Percentiles rank a stretch among this genome's conserved stretches.
These are phyloP conservation scores for Lepidurus couesii DNA, from an alignment of 1,140 invertebrate species.

Conservation along the genomic window DNA sequence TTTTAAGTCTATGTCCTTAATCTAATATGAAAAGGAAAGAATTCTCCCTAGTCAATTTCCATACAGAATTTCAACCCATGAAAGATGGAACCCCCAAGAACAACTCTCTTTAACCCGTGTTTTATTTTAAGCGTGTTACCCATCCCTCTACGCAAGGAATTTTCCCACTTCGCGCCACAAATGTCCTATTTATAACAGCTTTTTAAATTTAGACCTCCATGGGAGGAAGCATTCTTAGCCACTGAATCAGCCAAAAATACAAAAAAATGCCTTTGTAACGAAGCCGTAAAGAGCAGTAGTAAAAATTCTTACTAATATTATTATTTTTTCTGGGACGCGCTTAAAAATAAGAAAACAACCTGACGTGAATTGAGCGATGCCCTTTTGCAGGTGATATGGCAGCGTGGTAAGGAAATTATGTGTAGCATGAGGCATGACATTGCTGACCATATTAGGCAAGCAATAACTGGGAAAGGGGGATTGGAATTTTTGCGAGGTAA, in stretches of 20 bases:
- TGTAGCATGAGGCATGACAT: conserved; percentile 15
- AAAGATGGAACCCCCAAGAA: not conserved
- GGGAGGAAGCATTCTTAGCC: not conserved
- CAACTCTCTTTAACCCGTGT: not conserved
- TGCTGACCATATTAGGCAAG: conserved; percentile 6
- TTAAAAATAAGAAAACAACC: too few species aligned
- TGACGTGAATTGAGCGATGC: not conserved
- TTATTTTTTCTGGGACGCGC: too few species aligned
- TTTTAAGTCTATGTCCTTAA: not conserved
- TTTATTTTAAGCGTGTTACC: conserved; percentile 3
- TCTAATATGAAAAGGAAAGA: not conserved
- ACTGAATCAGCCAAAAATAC: not conserved
- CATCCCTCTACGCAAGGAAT: not conserved
- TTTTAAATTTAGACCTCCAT: not conserved
- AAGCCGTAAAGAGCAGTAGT: too few species aligned
- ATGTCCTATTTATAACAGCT: not conserved
- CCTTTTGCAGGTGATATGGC: not conserved
- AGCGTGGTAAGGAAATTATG: not conserved
- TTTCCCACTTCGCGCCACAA: not conserved
- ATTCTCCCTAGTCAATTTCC: not conserved
- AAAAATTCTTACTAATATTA: too few species aligned
- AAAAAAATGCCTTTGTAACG: too few species aligned
- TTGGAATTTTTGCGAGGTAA: conserved; percentile 3
- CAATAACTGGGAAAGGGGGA: conserved; percentile 18
- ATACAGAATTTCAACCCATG: not conserved